phyloP scores from a whole-genome alignment of 2,797 vertebrate genomes.

The Lepilemur septentrionalis region DNA sequence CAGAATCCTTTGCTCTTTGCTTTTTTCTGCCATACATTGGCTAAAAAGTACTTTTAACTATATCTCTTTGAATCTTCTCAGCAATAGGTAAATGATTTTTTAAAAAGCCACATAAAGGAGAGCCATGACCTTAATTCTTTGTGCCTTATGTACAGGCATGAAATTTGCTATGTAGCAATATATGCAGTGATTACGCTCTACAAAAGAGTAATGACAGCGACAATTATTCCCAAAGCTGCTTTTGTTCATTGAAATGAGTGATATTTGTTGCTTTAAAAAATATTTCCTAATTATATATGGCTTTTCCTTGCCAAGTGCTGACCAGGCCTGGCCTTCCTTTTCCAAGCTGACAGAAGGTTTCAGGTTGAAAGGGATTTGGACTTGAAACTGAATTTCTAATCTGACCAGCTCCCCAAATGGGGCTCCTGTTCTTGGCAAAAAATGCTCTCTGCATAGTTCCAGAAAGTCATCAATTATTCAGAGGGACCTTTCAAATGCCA shows the following conservation, averaged over 20 bases:
- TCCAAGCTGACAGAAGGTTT: conserved; percentile 73
- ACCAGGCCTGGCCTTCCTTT: conserved; percentile 60
- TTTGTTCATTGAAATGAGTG: conserved; percentile 64
- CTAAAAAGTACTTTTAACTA: conserved; percentile 45
- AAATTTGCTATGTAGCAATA: background rate
- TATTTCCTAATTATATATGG: conserved; percentile 67
- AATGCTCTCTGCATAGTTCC: conserved; percentile 63
- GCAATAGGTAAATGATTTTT: conserved; percentile 9
- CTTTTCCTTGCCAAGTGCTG: conserved; percentile 66
- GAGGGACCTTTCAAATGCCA: conserved; percentile 67
- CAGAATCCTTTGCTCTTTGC: background rate
- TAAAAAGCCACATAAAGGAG: conserved; percentile 24
- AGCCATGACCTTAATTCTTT: conserved; percentile 40
- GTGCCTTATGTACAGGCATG: background rate
- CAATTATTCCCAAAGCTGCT: conserved; percentile 40
- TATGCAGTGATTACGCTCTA: background rate
- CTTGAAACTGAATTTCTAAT: conserved; percentile 77
- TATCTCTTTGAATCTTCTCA: conserved; percentile 32
- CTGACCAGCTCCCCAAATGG: conserved; percentile 69
- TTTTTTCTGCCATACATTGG: background rate
- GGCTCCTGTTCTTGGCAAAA: conserved; percentile 71
- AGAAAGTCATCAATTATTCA: conserved; percentile 77
- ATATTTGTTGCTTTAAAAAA: conserved; percentile 66
- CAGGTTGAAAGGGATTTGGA: conserved; percentile 74
- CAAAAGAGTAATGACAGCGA: background rate